Evolutionary conservation across 2,113 vertebrate genomes (phyloP).

Genomic region (Hiodon alosoides): DNA sequence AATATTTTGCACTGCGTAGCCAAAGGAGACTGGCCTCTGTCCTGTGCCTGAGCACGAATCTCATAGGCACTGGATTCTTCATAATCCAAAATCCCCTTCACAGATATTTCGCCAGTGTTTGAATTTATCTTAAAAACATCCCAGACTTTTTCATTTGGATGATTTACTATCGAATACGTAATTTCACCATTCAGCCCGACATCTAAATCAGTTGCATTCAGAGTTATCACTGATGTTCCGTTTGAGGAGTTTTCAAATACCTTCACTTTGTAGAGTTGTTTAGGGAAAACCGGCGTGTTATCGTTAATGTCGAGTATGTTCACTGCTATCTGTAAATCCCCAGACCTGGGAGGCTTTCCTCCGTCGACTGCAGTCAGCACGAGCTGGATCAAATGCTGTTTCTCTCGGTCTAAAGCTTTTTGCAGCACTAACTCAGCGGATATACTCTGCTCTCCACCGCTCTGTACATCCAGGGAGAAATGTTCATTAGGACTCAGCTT

Average conservation of each 20-base stretch:
- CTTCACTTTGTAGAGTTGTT: constrained; percentile 40
- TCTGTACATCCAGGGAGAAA: constrained; percentile 46
- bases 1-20: constrained; percentile 65
- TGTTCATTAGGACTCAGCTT: constrained; percentile 47
- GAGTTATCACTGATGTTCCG: constrained; percentile 35
- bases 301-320: constrained; percentile 52
- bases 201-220: constrained; percentile 52
- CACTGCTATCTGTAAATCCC: constrained; percentile 45
- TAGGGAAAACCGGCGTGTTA: constrained; percentile 47
- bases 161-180: constrained; percentile 35
- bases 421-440: constrained; percentile 55
- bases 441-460: constrained; percentile 53
- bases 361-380: constrained; percentile 53
- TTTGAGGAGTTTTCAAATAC: constrained; percentile 41
- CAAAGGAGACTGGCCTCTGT: constrained; percentile 56
- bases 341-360: constrained; percentile 50
- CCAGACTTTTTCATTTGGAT: constrained; percentile 20
- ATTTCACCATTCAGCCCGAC: constrained; percentile 45
- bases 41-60: constrained; percentile 59
- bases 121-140: constrained; percentile 54
- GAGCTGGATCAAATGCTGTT: constrained; percentile 40
- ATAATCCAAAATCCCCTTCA: constrained; percentile 51
- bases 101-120: constrained; percentile 51
- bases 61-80: constrained; percentile 57
- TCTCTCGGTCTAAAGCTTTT: constrained; percentile 56